Conservation (phyloP, 2,797 vertebrate species). For the Phoxinus dragarum region DNA sequence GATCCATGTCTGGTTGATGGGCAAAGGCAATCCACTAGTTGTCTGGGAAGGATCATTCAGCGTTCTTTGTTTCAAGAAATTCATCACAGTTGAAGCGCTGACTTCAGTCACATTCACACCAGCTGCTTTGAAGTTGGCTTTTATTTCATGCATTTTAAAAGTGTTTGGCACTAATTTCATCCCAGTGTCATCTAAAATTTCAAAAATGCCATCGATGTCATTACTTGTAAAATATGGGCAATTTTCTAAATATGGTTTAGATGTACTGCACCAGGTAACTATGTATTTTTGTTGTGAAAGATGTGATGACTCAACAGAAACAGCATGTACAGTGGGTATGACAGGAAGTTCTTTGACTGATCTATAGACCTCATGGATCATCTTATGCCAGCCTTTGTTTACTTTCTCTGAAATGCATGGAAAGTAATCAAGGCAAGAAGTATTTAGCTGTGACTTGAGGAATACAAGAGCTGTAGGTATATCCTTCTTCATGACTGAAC, state of each 20-base stretch:
- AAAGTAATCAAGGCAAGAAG: constrained; percentile 74
- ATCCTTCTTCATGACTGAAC: constrained; percentile 32
- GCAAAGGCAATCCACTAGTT: constrained; percentile 66
- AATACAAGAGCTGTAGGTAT: rapidly evolving
- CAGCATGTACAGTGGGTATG: constrained; percentile 73
- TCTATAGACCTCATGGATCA: constrained; percentile 77
- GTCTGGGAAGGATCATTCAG: constrained; percentile 71
- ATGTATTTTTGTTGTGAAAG: constrained; percentile 30
- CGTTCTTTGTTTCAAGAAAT: constrained; percentile 68
- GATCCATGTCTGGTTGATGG: constrained; percentile 70
- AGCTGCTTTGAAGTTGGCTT: constrained; percentile 63
- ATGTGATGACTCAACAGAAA: constrained; percentile 18
- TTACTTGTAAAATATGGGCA: constrained; percentile 62
- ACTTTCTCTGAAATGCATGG: constrained; percentile 64
- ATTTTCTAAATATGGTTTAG: constrained; percentile 60
- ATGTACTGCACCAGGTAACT: constrained; percentile 69
- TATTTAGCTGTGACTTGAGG: neutral
- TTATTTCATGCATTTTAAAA: constrained; percentile 32
- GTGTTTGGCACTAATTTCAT: constrained; percentile 74
- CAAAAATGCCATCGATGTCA: rapidly evolving
- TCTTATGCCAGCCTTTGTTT: constrained; percentile 73
- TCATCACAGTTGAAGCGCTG: constrained; percentile 62
- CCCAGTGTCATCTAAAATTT: constrained; percentile 71
- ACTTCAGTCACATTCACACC: constrained; percentile 65
- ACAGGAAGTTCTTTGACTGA: constrained; percentile 71